Base-by-base conservation (phyloP, 2,888 invertebrate species). In the Cerceris rybyensis region DNA sequence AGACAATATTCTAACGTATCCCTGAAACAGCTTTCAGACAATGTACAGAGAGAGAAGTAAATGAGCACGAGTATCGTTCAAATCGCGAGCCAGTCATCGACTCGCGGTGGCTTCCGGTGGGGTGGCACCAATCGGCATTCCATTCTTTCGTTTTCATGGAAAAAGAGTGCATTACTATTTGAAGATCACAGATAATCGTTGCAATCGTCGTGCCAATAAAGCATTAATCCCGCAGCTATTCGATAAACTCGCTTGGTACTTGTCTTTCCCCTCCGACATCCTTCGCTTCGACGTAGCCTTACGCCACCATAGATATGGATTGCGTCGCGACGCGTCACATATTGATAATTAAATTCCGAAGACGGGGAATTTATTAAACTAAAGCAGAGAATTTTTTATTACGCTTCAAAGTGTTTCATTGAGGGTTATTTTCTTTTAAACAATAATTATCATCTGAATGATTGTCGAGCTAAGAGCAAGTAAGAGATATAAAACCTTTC, bases 201-300 rank as follows among this genome's bases (percentile, higher is more conserved):
- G 85, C 85, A 88, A 87, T 89, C 88, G 81, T 82, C 84, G 83
- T 77, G 77, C 82, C 86, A 87, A 88, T 87, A 89, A 88, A 86
- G 78, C 79, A 84, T 76, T 89, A 89, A 89, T 89, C 87, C 88
- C 79, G 80, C 78, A 72, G 80, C 46, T 84, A 86, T 89, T 88
- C 81, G 86, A 86, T 88, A 89, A 88, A 88, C 80, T 75, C 74
- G 64, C 59, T 16, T 54, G 64, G 50, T 61, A 73, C 64, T 64
- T 68, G 52, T 64, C 70, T 63, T 66, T 67, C 46, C 65, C 54
- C 54, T 8, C 63, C 55, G 57, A 58, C 61, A 63, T 52, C 55
- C 50, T 61, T 64, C 64, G 59, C 70, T 42, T 66, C 58, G 17
- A 17, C 16, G 70, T 61, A 60, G 55, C 57, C 54, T 75, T 71